Conservation (phyloP, 2,113 vertebrate species). For the Varanus salvator region DNA sequence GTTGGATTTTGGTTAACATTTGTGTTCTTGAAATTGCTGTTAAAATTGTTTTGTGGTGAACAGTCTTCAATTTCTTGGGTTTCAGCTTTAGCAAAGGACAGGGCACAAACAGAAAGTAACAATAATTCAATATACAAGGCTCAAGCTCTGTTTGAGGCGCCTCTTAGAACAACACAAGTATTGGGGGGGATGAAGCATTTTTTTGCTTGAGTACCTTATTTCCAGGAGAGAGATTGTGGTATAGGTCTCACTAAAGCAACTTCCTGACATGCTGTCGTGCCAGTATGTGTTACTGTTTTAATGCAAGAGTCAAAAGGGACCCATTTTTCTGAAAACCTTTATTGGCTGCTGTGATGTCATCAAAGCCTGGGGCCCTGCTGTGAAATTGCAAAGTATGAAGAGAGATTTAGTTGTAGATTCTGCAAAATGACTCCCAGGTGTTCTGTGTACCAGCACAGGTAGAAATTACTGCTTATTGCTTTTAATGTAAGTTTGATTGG, state of each 20-base stretch:
- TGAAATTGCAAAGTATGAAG: slow-evolving; percentile 40
- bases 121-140: slow-evolving; percentile 24
- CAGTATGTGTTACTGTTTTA: slow-evolving; percentile 27
- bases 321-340: slow-evolving; percentile 41
- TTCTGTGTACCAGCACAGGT: slow-evolving; percentile 48
- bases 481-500: slow-evolving; percentile 70
- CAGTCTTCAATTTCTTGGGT: slow-evolving; percentile 63
- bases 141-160: slow-evolving; percentile 37
- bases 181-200: slow-evolving; percentile 23
- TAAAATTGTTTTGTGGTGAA: slow-evolving; percentile 56
- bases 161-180: not conserved
- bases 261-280: not conserved
- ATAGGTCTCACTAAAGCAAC: slow-evolving; percentile 1
- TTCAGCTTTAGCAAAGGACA: slow-evolving; percentile 51
- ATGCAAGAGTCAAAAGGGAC: slow-evolving; percentile 50
- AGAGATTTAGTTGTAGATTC: slow-evolving; percentile 48
- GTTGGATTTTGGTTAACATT: slow-evolving; percentile 72
- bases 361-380: slow-evolving; percentile 48
- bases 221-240: slow-evolving; percentile 32
- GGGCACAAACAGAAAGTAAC: slow-evolving; percentile 33
- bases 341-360: slow-evolving; percentile 50
- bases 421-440: slow-evolving; percentile 60
- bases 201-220: slow-evolving; percentile 45
- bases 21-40: slow-evolving; percentile 55
- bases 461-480: slow-evolving; percentile 72